A percentile compares a stretch with the other conserved stretches of the same genome.
Evolutionary conservation across 2,888 invertebrate genomes (phyloP).

Genomic region (Polyommatus icarus): DNA sequence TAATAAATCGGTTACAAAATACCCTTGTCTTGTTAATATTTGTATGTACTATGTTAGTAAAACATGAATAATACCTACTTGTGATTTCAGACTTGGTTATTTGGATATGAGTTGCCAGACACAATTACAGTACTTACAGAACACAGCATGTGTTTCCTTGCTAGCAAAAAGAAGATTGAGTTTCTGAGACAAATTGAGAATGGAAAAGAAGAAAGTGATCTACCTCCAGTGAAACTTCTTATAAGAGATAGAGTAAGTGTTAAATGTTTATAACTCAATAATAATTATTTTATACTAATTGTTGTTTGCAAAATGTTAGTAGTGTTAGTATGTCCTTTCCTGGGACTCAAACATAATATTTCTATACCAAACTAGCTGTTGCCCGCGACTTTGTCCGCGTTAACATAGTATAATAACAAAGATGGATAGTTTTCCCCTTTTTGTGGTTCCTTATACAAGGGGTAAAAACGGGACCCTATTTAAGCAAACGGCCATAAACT

Average conservation of each 20-base stretch:
- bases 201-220: conserved; percentile 87
- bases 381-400: too few species aligned
- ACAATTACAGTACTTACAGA: conserved; percentile 95
- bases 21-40: neutral
- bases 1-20: neutral
- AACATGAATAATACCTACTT: neutral
- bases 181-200: conserved; percentile 95
- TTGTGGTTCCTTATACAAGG: too few species aligned
- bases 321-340: too few species aligned
- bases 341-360: too few species aligned
- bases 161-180: conserved; percentile 99
- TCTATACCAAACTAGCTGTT: too few species aligned
- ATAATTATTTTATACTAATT: too few species aligned
- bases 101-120: conserved; percentile 98
- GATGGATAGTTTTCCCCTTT: too few species aligned
- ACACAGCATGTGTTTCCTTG: conserved; percentile 91
- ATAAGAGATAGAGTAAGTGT: conserved; percentile 92
- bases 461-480: too few species aligned
- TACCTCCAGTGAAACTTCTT: conserved; percentile 92
- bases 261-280: neutral
- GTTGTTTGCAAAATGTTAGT: too few species aligned
- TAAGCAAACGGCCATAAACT: too few species aligned
- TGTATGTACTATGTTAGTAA: neutral
- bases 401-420: too few species aligned
- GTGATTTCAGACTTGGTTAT: conserved; percentile 90